Evolutionary conservation across 2,113 vertebrate species (phyloP).

Genomic region (Monopterus albus): DNA sequence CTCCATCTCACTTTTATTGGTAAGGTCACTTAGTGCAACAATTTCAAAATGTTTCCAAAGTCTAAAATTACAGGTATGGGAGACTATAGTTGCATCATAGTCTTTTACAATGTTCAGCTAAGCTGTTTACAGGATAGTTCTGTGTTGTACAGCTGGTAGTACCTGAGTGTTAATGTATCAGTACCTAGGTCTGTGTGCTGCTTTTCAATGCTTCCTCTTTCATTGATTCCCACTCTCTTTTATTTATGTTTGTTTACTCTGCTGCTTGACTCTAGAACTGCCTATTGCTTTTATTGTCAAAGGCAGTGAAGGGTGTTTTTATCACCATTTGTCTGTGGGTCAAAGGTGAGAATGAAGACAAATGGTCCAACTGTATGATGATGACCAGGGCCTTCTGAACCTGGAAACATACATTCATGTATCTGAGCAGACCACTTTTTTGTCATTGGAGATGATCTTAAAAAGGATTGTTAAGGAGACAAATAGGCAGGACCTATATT

Average conservation of each 20-base stretch:
- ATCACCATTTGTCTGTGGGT: slow-evolving; percentile 82
- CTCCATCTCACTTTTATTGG: too few species aligned
- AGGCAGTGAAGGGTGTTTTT: slow-evolving; percentile 83
- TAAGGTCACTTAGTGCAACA: too few species aligned
- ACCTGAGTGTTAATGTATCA: slow-evolving; percentile 34
- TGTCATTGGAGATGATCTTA: slow-evolving; percentile 14
- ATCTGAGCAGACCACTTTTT: slow-evolving; percentile 38
- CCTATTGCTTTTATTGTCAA: slow-evolving; percentile 81
- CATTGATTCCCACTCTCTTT: slow-evolving; percentile 80
- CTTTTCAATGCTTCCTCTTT: slow-evolving; percentile 62
- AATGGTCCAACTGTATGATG: slow-evolving; percentile 75
- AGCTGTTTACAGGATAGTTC: slow-evolving; percentile 20
- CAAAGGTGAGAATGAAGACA: slow-evolving; percentile 83
- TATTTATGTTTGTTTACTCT: slow-evolving; percentile 81
- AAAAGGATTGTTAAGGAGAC: slow-evolving; percentile 4
- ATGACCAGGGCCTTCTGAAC: slow-evolving; percentile 65
- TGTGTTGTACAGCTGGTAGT: slow-evolving; percentile 28
- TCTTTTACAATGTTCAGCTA: too few species aligned
- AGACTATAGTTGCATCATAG: too few species aligned
- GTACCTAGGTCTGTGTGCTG: slow-evolving; percentile 45
- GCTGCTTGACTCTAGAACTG: slow-evolving; percentile 77
- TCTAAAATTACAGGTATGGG: too few species aligned
- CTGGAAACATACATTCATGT: slow-evolving; percentile 53
- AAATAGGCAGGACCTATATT: slow-evolving; percentile 1
- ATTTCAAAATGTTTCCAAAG: too few species aligned